These are phyloP conservation scores for Dromaius novaehollandiae DNA, from an alignment of 2,113 vertebrate genomes.

Conservation along the genomic window DNA sequence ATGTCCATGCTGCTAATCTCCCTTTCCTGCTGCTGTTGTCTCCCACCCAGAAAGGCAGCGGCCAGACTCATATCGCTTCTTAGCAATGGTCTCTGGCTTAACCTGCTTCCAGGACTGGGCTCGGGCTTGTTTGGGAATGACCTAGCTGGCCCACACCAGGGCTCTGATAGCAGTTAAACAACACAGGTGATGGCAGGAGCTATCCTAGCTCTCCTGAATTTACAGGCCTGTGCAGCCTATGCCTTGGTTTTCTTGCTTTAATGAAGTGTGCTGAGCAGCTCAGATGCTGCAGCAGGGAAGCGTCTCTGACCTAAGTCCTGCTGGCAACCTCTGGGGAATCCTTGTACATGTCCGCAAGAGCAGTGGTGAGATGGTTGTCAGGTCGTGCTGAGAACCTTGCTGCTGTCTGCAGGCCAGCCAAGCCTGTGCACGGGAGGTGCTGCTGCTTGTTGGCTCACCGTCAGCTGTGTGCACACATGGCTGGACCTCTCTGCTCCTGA, in stretches of 20 bases:
- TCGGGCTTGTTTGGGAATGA: background rate
- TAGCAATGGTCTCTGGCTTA: background rate
- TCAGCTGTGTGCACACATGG: background rate
- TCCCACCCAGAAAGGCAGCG: background rate
- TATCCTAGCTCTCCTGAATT: no score
- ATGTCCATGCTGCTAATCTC: background rate
- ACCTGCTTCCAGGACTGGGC: background rate
- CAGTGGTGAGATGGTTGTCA: background rate
- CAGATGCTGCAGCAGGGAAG: background rate
- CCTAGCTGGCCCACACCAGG: no score
- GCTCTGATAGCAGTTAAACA: no score
- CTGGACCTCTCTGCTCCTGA: background rate
- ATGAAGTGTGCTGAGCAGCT: background rate
- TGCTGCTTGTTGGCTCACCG: background rate
- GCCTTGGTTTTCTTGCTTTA: background rate
- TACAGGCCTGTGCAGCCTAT: no score
- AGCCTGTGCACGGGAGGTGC: background rate
- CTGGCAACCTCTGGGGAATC: background rate
- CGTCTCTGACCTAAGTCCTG: background rate
- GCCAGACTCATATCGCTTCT: background rate
- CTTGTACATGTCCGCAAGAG: background rate
- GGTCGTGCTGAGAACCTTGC: background rate
- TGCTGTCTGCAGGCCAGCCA: background rate
- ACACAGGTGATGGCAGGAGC: no score
- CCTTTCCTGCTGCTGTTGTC: background rate